Percentiles rank a stretch among this genome's conserved stretches.
Conservation (phyloP, 2,797 vertebrate genomes). For the Anabacerthia variegaticeps region DNA sequence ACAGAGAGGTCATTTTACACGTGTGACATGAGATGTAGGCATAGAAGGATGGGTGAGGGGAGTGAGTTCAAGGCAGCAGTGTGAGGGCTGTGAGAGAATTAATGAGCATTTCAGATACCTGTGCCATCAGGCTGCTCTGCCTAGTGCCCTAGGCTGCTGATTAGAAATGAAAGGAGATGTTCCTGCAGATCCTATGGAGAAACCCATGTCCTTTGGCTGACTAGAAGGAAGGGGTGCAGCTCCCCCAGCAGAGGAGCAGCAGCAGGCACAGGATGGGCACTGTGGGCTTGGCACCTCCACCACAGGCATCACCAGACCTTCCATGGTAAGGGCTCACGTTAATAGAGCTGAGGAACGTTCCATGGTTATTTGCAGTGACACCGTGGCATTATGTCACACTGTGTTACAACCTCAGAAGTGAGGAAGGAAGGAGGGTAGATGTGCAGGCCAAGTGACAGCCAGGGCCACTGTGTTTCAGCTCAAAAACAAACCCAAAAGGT, state of each 20-base stretch:
- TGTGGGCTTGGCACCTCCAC: neutral
- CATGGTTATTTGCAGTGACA: neutral
- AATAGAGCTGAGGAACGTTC: neutral
- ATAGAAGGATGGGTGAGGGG: neutral
- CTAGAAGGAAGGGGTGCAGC: neutral
- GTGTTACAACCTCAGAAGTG: neutral
- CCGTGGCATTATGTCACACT: neutral
- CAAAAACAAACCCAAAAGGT: neutral
- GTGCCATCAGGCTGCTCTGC: neutral
- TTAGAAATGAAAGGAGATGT: neutral
- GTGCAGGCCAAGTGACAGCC: neutral
- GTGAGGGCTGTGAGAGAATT: neutral
- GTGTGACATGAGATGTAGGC: neutral
- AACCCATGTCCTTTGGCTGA: neutral
- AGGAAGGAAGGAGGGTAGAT: neutral
- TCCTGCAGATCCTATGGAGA: neutral
- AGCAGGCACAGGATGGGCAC: neutral
- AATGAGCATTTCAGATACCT: neutral
- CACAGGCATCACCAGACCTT: neutral
- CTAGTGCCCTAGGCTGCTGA: neutral
- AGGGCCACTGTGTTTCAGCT: neutral
- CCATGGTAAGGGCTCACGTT: neutral
- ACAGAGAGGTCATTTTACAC: neutral
- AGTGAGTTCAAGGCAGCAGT: neutral
- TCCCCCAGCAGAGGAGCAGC: neutral